A percentile compares a stretch with the other conserved stretches of the same genome.
Evolutionary conservation across 2,888 invertebrate genomes (phyloP).

Genomic region (Ornithoptera alexandrae): DNA sequence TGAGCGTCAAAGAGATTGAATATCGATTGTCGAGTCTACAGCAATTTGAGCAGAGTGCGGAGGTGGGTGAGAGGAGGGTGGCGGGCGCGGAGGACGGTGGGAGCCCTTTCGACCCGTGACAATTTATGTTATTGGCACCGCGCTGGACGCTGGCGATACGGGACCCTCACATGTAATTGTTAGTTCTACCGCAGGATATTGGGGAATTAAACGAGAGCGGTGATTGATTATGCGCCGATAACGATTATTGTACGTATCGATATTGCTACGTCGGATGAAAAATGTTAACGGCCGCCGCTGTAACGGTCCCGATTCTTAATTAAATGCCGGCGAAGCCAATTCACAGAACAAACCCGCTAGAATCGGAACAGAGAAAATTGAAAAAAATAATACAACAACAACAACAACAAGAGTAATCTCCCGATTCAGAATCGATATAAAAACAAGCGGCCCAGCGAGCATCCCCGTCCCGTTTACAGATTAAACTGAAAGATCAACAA

Average conservation of each 20-base stretch:
- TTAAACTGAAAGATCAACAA: constrained; percentile 75
- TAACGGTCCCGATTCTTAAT: constrained; percentile 38
- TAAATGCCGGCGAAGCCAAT: constrained; percentile 42
- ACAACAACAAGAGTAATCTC: constrained; percentile 39
- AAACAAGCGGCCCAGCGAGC: constrained; percentile 45
- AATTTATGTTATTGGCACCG: constrained; percentile 77
- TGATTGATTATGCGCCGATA: constrained; percentile 75
- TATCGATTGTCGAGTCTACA: constrained; percentile 77
- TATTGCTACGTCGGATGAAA: constrained; percentile 59
- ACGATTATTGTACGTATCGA: constrained; percentile 56
- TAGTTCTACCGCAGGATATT: constrained; percentile 76
- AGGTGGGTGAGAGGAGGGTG: constrained; percentile 36
- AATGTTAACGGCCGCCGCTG: constrained; percentile 45
- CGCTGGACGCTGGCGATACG: constrained; percentile 66
- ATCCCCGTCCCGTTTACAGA: constrained; percentile 58
- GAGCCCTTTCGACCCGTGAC: constrained; percentile 69
- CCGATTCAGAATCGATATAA: constrained; percentile 46
- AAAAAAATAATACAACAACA: constrained; percentile 36
- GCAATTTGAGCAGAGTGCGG: constrained; percentile 56
- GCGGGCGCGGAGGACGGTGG: constrained; percentile 37
- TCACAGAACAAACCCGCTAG: constrained; percentile 51
- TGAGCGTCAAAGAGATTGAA: constrained; percentile 78
- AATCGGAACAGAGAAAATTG: constrained; percentile 50
- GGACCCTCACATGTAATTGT: constrained; percentile 76
- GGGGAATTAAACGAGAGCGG: constrained; percentile 72